phyloP scores from a whole-genome alignment of 1,140 invertebrate species.

The Meteorus sp. region DNA sequence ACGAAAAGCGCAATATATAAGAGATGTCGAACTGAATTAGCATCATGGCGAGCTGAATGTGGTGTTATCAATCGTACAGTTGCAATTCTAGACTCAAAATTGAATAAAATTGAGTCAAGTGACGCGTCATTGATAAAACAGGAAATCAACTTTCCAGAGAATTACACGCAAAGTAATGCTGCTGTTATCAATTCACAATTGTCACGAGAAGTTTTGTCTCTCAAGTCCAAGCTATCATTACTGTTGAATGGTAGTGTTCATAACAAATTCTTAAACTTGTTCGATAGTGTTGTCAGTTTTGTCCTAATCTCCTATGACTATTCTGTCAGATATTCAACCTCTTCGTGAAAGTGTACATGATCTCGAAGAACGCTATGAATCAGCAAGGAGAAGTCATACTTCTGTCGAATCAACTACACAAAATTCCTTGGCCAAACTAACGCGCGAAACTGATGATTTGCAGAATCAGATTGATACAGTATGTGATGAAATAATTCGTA shows the following conservation, averaged over 20 bases:
- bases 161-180: conserved; percentile 63
- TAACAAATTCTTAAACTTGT: conserved; percentile 23
- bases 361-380: conserved; percentile 63
- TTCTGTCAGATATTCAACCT: conserved; percentile 67
- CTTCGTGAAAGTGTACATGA: conserved; percentile 62
- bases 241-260: conserved; percentile 62
- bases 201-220: conserved; percentile 59
- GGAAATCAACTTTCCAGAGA: conserved; percentile 50
- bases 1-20: conserved; percentile 81
- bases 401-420: conserved; percentile 62
- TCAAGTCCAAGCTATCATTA: conserved; percentile 65
- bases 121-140: neutral
- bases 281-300: conserved; percentile 14
- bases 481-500: neutral
- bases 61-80: conserved; percentile 68
- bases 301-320: too few species aligned
- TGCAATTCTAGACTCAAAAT: conserved; percentile 60
- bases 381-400: conserved; percentile 64
- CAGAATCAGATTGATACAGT: conserved; percentile 56
- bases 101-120: conserved; percentile 2
- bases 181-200: conserved; percentile 62
- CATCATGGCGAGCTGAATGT: conserved; percentile 71
- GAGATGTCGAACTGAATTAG: conserved; percentile 72
- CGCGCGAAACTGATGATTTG: conserved; percentile 35
- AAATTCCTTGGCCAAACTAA: conserved; percentile 57